A percentile compares a stretch with the other conserved stretches of the same genome.
Evolutionary conservation across 2,113 vertebrate genomes (phyloP).

Genomic region (Isurus oxyrinchus): DNA sequence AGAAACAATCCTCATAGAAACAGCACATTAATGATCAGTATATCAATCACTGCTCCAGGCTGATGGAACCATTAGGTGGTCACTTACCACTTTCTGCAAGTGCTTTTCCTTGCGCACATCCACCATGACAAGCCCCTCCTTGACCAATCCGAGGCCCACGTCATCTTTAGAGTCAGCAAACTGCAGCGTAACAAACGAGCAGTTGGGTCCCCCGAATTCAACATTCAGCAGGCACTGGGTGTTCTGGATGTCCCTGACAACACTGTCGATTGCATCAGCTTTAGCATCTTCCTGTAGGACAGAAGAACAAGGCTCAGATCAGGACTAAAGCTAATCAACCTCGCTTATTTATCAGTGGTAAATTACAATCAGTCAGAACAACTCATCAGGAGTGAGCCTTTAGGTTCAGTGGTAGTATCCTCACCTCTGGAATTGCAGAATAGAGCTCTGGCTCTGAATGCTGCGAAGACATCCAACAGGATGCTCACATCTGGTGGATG

Average conservation of each 20-base stretch:
- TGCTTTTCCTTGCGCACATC: constrained; percentile 84
- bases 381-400: neutral
- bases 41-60: neutral
- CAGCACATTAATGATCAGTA: neutral
- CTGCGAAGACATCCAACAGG: neutral
- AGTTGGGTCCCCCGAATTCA: constrained; percentile 68
- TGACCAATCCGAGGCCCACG: constrained; percentile 79
- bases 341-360: neutral
- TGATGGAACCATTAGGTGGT: neutral
- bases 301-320: neutral
- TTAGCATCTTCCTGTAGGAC: constrained; percentile 72
- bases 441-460: neutral
- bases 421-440: neutral
- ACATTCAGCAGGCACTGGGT: constrained; percentile 86
- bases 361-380: neutral
- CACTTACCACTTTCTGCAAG: constrained; percentile 82
- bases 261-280: constrained; percentile 77
- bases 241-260: constrained; percentile 87
- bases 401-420: neutral
- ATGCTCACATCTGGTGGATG: constrained; percentile 45
- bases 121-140: constrained; percentile 88
- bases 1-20: neutral
- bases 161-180: constrained; percentile 82
- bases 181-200: constrained; percentile 78
- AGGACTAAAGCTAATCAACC: neutral